Base-by-base conservation (phyloP, 2,888 invertebrate species). In the Hirtodrosophila alboralis region DNA sequence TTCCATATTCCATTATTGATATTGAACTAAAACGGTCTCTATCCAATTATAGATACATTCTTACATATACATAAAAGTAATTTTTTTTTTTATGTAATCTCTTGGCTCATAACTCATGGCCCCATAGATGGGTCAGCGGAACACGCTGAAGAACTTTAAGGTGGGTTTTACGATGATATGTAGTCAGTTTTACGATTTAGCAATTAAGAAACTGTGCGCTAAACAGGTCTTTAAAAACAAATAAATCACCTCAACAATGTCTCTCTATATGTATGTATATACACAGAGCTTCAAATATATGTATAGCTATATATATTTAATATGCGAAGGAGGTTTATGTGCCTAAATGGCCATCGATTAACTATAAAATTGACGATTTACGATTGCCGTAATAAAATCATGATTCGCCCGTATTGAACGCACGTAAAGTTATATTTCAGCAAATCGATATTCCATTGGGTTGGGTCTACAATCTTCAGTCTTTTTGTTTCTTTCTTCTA, bases 151-250 rank as follows among this genome's bases (percentile, higher is more conserved):
- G 43, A 28, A 27, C 36, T 41, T 33, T 37, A 28, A 54, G 47
- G 21, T 44, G 33, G 18, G 41, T 59, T 56, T 61, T 58, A 51
- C 52, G 56, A 49, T 49, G 52, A 51, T 65, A 38, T 38, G 31
- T 49, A 45, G 52, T 43, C 44, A 49, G 57, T 68, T 81, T 84
- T 67, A 83, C 74, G 78, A 74, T 70, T 64, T 34, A 49, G 44
- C 74, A 76, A 74, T 78, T 74, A 74, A 71, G 47, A 61, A 56
- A 53, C 51, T 48, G 62, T 56, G 71, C 64, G 74, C 71, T 78
- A 71, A 84, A 74, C 81, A 78, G 78, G 84, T 83, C 62, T 78
- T 83, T 78, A 84, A 83, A 83, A 76, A 60, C 65, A 74, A 72
- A 83, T 84, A 84, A 84, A 81, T 83, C 84, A 84, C 74, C 60